These are phyloP conservation scores for Tympanuchus pallidicinctus DNA, from an alignment of 2,113 vertebrate species.

Conservation along the genomic window DNA sequence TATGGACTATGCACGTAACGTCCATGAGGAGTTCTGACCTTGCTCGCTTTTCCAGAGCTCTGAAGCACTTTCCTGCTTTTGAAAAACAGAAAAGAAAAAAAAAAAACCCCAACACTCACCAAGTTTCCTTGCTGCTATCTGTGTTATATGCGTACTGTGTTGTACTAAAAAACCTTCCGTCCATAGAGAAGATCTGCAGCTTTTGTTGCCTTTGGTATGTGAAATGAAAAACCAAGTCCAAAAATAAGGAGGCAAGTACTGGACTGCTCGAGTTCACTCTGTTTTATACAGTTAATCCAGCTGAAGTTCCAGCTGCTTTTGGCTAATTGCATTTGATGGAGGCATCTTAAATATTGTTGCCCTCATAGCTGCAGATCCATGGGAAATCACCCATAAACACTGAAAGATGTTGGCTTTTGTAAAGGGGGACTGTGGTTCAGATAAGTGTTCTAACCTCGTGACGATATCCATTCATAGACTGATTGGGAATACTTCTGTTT, in stretches of 20 bases:
- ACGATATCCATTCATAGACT: neutral
- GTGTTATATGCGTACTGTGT: slow-evolving; percentile 12
- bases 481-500: neutral
- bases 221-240: neutral
- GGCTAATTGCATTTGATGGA: neutral
- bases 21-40: slow-evolving; percentile 96
- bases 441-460: neutral
- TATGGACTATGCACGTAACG: slow-evolving; percentile 96
- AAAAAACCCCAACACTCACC: neutral
- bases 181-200: neutral
- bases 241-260: neutral
- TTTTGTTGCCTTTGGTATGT: neutral
- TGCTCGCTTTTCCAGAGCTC: neutral
- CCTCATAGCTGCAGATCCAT: neutral
- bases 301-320: neutral
- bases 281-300: neutral
- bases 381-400: neutral
- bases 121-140: slow-evolving; percentile 60
- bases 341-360: neutral
- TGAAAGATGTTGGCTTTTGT: neutral
- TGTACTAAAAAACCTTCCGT: neutral
- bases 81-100: neutral
- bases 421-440: neutral
- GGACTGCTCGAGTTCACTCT: neutral
- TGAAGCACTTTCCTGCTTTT: slow-evolving; percentile 40